phyloP scores from a whole-genome alignment of 92 coral and sea anemone genomes.

The Hydrozoanthus gracilis region DNA sequence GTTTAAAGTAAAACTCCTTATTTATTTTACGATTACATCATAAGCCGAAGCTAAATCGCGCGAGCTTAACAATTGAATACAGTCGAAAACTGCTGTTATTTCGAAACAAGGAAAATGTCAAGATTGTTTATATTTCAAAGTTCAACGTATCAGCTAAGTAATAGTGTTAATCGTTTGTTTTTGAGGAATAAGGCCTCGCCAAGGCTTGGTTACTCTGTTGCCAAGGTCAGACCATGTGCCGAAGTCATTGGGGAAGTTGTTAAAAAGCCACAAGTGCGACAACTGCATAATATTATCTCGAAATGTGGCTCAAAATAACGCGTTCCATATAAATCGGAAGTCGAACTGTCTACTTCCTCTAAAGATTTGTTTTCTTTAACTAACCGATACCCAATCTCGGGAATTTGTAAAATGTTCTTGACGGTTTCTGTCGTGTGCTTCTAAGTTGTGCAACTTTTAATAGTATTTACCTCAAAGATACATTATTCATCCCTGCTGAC shows the following conservation, averaged over 20 bases:
- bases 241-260: slow-evolving; percentile 3
- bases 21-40: too few species aligned
- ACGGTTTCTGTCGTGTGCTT: slow-evolving; percentile 36
- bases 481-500: slow-evolving; percentile 34
- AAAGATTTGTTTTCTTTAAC: slow-evolving; percentile 46
- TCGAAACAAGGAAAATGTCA: too few species aligned
- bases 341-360: slow-evolving; percentile 42
- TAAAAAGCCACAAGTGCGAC: slow-evolving; percentile 2
- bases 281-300: background rate
- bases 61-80: too few species aligned
- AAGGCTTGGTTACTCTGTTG: slow-evolving; percentile 27
- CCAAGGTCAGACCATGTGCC: background rate
- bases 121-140: too few species aligned
- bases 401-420: slow-evolving; percentile 31
- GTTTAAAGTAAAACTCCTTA: too few species aligned
- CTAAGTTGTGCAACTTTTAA: slow-evolving; percentile 1
- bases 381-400: slow-evolving; percentile 28
- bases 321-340: slow-evolving; percentile 20
- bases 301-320: slow-evolving; percentile 23
- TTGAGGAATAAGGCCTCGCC: background rate
- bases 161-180: too few species aligned
- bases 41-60: too few species aligned
- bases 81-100: too few species aligned
- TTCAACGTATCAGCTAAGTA: too few species aligned
- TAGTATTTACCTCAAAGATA: slow-evolving; percentile 2